phyloP scores from a whole-genome alignment of 2,113 vertebrate genomes.

The Ophiodon elongatus region DNA sequence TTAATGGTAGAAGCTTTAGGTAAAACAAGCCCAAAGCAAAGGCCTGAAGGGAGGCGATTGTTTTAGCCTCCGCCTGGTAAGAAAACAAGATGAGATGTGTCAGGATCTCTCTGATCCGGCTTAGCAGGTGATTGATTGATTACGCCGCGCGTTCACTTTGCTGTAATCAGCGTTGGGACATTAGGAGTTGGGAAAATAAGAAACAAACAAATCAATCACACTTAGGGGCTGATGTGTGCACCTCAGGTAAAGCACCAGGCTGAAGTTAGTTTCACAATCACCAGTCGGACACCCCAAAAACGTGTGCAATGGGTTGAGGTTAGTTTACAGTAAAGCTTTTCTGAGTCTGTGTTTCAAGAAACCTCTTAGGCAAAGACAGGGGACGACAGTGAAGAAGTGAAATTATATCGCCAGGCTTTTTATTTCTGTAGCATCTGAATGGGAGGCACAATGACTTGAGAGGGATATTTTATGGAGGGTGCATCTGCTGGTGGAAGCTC shows the following conservation, averaged over 20 bases:
- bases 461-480: constrained; percentile 19
- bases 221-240: neutral
- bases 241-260: neutral
- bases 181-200: neutral
- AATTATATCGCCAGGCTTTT: neutral
- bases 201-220: neutral
- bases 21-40: neutral
- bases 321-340: neutral
- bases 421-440: constrained; percentile 4
- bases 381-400: neutral
- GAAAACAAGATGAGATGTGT: constrained; percentile 3
- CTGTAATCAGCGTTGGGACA: neutral
- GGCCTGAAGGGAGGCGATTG: neutral
- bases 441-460: constrained; percentile 3
- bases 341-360: too few relatives aligned
- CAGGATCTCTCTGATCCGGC: constrained; percentile 4
- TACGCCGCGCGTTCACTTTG: neutral
- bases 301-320: neutral
- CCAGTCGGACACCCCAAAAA: neutral
- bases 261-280: neutral
- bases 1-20: neutral
- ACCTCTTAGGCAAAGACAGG: neutral
- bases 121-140: constrained; percentile 22
- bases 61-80: neutral
- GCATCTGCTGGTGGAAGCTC: constrained; percentile 22